Conservation (phyloP, 2,888 invertebrate species). For the Drosophila paramelanica region DNA sequence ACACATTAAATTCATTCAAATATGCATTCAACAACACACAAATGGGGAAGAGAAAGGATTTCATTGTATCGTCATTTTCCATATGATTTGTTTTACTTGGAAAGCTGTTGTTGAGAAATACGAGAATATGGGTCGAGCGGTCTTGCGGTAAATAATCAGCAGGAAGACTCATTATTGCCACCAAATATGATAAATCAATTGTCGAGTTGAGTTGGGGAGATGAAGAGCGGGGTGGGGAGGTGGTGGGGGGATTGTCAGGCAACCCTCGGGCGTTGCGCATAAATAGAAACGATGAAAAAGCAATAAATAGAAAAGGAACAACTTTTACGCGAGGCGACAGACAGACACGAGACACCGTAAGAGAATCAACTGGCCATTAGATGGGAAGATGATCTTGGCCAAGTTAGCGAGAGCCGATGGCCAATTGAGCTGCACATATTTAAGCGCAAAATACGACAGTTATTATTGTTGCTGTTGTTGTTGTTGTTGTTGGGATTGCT, state of each 20-base stretch:
- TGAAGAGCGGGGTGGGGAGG: not conserved
- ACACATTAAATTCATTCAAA: too few species aligned
- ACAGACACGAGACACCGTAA: slow-evolving; percentile 35
- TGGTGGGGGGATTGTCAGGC: slow-evolving; percentile 11
- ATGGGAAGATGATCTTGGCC: slow-evolving; percentile 49
- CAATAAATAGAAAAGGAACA: slow-evolving; percentile 45
- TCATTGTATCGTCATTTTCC: not conserved
- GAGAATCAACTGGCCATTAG: slow-evolving; percentile 45
- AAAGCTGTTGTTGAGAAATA: slow-evolving; percentile 19
- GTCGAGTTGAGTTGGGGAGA: slow-evolving; percentile 19
- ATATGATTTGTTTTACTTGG: slow-evolving; percentile 8
- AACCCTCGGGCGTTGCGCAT: slow-evolving; percentile 47
- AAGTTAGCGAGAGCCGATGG: slow-evolving; percentile 39
- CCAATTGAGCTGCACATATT: slow-evolving; percentile 72
- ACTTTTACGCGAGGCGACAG: slow-evolving; percentile 57
- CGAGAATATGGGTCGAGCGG: slow-evolving; percentile 49
- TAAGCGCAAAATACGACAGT: slow-evolving; percentile 78
- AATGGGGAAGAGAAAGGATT: too few species aligned
- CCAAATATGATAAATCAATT: slow-evolving; percentile 75
- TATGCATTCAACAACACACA: too few species aligned
- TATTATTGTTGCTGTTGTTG: slow-evolving; percentile 61
- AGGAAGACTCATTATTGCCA: slow-evolving; percentile 40
- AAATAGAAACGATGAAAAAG: slow-evolving; percentile 1
- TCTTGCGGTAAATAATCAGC: slow-evolving; percentile 48
- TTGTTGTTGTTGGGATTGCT: slow-evolving; percentile 20